A percentile compares a stretch with the other conserved stretches of the same genome.
Evolutionary conservation across 1,140 invertebrate genomes (phyloP).

Genomic region (Pseudachorutes palmiensis): DNA sequence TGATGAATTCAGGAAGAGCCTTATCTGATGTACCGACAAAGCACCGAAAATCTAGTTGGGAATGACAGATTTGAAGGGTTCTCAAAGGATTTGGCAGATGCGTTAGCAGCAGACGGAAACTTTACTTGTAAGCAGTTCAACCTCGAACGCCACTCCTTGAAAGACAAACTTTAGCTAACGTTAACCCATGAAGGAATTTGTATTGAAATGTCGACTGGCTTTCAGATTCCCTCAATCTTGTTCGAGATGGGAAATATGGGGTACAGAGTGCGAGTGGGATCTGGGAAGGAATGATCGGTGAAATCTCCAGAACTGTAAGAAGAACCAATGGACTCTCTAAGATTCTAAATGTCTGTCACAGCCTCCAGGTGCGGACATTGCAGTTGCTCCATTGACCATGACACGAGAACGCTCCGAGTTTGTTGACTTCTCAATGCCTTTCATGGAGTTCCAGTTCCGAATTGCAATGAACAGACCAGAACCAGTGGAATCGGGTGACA

Average conservation of each 20-base stretch:
- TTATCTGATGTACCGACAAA: conserved; percentile 69
- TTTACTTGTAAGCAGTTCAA: conserved; percentile 62
- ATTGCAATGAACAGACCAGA: conserved; percentile 60
- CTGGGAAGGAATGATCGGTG: conserved; percentile 88
- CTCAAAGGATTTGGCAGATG: conserved; percentile 80
- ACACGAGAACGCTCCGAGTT: conserved; percentile 85
- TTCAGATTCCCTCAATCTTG: conserved; percentile 67
- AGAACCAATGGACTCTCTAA: not conserved
- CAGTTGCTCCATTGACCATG: conserved; percentile 92
- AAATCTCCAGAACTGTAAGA: conserved; percentile 79
- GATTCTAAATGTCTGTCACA: conserved; percentile 31
- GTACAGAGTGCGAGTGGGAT: conserved; percentile 67
- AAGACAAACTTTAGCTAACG: not conserved
- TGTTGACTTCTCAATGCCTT: conserved; percentile 57
- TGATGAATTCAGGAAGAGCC: conserved; percentile 72
- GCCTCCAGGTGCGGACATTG: conserved; percentile 85
- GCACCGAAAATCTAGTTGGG: conserved; percentile 41
- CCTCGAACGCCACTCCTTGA: too few species aligned
- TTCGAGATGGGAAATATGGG: conserved; percentile 76
- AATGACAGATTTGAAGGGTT: conserved; percentile 73
- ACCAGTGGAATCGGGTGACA: conserved; percentile 46
- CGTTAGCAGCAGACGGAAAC: conserved; percentile 66
- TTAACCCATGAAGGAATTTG: not conserved
- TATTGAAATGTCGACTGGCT: conserved; percentile 33
- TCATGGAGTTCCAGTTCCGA: conserved; percentile 59